A percentile compares a stretch with the other conserved stretches of the same genome.
phyloP scores from a whole-genome alignment of 2,113 vertebrate species.

The Engystomops pustulosus region DNA sequence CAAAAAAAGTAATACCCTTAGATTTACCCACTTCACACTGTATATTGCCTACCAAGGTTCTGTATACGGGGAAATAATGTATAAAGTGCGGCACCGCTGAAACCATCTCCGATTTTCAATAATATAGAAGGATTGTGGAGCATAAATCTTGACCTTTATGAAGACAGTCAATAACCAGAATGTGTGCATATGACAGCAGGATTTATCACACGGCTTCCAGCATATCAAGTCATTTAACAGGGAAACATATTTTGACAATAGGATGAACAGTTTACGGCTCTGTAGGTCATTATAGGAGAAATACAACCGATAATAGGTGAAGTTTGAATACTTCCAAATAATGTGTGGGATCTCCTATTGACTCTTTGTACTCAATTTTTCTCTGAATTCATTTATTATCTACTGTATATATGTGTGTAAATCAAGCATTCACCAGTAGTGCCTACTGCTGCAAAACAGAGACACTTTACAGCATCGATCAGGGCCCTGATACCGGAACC shows the following conservation, averaged over 20 bases:
- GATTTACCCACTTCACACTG: not conserved
- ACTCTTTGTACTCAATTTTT: not conserved
- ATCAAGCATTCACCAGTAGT: not conserved
- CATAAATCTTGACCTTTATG: slow-evolving; percentile 42
- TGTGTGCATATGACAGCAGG: slow-evolving; percentile 34
- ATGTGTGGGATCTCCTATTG: not conserved
- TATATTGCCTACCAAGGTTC: not conserved
- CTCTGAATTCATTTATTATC: not conserved
- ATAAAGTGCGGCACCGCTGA: slow-evolving; percentile 1
- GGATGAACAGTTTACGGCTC: slow-evolving; percentile 16
- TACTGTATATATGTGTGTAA: not conserved
- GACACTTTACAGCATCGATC: not conserved
- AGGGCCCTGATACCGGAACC: no score
- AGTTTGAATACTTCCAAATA: slow-evolving; percentile 1
- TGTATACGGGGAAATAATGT: not conserved
- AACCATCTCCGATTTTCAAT: slow-evolving; percentile 26
- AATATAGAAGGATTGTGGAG: slow-evolving; percentile 35
- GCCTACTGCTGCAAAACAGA: not conserved
- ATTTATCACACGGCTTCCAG: slow-evolving; percentile 32
- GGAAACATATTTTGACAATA: slow-evolving; percentile 39
- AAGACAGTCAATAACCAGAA: slow-evolving; percentile 39
- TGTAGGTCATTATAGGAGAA: slow-evolving; percentile 8
- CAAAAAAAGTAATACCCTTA: no score
- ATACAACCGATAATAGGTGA: slow-evolving; percentile 11
- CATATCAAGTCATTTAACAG: slow-evolving; percentile 31